Conservation (phyloP, 64 coral and sea anemone species). For the Catalaphyllia jardinei region DNA sequence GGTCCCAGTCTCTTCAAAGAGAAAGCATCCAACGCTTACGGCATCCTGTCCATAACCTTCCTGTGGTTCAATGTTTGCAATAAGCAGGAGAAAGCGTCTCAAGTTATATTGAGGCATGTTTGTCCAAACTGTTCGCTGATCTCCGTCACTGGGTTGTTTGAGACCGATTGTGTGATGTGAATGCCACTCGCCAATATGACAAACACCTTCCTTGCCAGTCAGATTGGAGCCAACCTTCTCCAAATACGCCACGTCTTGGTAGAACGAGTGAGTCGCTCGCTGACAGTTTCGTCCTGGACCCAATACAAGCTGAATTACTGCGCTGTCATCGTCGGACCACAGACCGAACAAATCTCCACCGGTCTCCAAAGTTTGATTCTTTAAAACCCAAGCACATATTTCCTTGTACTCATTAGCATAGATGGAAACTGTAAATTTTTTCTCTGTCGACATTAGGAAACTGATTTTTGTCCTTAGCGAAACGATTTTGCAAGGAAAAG, state of each 20-base stretch:
- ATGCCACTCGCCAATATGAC: conserved; percentile 93
- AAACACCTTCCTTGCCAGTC: conserved; percentile 59
- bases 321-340: conserved; percentile 57
- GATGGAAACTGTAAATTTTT: conserved; percentile 24
- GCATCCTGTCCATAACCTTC: neutral
- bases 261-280: conserved; percentile 53
- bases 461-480: too few species aligned
- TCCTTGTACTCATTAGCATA: conserved; percentile 51
- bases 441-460: neutral
- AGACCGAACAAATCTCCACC: conserved; percentile 87
- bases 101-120: conserved; percentile 61
- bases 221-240: conserved; percentile 53
- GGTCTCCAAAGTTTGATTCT: conserved; percentile 63
- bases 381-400: conserved; percentile 67
- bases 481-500: too few species aligned
- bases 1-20: conserved; percentile 4
- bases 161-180: conserved; percentile 78
- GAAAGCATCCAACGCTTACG: conserved; percentile 31
- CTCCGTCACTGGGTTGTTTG: conserved; percentile 60
- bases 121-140: conserved; percentile 65
- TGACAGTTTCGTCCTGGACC: conserved; percentile 60
- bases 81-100: conserved; percentile 63
- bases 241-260: conserved; percentile 78
- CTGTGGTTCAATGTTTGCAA: conserved; percentile 27
- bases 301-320: conserved; percentile 70